Conservation (phyloP, 2,888 invertebrate species). For the Mythimna ferrago region DNA sequence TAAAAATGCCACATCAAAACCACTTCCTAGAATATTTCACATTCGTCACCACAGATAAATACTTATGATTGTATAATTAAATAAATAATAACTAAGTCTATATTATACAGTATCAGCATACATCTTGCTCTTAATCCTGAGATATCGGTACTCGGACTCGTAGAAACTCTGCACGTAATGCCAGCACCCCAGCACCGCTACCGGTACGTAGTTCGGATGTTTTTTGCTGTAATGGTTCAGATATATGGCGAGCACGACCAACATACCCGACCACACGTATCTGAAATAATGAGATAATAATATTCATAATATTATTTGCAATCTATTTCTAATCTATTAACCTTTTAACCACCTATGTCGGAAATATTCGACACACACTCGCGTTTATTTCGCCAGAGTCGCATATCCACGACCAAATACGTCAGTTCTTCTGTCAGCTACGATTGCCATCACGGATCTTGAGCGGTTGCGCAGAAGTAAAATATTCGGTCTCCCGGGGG, state of each 20-base stretch:
- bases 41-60: slow-evolving; percentile 6
- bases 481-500: no score
- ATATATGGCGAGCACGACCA: slow-evolving; percentile 97
- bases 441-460: no score
- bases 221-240: slow-evolving; percentile 97
- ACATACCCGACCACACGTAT: slow-evolving; percentile 97
- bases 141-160: slow-evolving; percentile 82
- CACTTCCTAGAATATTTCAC: background rate
- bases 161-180: slow-evolving; percentile 75
- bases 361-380: no score
- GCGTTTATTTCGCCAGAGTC: no score
- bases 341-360: no score
- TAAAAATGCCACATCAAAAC: background rate
- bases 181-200: slow-evolving; percentile 71
- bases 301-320: background rate
- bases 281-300: slow-evolving; percentile 87
- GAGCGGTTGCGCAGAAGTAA: no score
- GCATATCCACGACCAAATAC: no score
- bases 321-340: background rate
- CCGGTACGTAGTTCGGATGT: slow-evolving; percentile 85
- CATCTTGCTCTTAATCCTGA: slow-evolving; percentile 80
- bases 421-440: no score
- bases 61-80: slow-evolving; percentile 9
- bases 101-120: slow-evolving; percentile 81
- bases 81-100: slow-evolving; percentile 54